Conservation (phyloP, 2,113 vertebrate species). For the Protomyctophum bolini region DNA sequence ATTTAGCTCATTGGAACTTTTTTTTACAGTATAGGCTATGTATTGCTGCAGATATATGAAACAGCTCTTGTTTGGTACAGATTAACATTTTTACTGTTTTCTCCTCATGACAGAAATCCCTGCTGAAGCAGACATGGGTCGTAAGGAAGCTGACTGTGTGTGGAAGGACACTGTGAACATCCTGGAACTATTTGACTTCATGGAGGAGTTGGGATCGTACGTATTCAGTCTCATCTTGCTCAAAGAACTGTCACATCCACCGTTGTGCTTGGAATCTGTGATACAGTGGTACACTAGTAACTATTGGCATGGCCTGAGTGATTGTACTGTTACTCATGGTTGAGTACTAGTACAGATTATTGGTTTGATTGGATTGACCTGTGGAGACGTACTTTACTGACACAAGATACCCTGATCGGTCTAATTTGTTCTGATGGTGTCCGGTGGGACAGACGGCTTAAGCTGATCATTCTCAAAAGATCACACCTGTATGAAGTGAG, state of each 20-base stretch:
- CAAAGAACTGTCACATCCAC: not conserved
- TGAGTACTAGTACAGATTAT: constrained; percentile 36
- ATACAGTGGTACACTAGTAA: too few species aligned
- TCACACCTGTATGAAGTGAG: too few species aligned
- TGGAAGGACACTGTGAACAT: constrained; percentile 95
- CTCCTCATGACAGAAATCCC: constrained; percentile 68
- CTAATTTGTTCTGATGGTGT: not conserved
- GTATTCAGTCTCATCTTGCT: constrained; percentile 57
- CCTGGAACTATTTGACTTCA: constrained; percentile 90
- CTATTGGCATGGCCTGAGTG: not conserved
- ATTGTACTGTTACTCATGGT: not conserved
- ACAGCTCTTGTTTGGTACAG: too few species aligned
- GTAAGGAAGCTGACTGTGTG: constrained; percentile 80
- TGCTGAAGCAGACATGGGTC: constrained; percentile 85
- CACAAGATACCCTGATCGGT: constrained; percentile 21
- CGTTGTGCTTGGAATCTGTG: too few species aligned
- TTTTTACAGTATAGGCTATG: not conserved
- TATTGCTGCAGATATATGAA: too few species aligned
- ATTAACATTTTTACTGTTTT: not conserved
- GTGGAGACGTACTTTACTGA: constrained; percentile 32
- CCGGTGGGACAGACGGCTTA: not conserved
- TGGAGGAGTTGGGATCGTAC: constrained; percentile 95
- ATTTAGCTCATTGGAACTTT: constrained; percentile 9
- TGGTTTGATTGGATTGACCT: constrained; percentile 57
- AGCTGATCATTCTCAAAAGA: constrained; percentile 18